Conservation (phyloP, 2,113 vertebrate species). For the Notothenia rossii region DNA sequence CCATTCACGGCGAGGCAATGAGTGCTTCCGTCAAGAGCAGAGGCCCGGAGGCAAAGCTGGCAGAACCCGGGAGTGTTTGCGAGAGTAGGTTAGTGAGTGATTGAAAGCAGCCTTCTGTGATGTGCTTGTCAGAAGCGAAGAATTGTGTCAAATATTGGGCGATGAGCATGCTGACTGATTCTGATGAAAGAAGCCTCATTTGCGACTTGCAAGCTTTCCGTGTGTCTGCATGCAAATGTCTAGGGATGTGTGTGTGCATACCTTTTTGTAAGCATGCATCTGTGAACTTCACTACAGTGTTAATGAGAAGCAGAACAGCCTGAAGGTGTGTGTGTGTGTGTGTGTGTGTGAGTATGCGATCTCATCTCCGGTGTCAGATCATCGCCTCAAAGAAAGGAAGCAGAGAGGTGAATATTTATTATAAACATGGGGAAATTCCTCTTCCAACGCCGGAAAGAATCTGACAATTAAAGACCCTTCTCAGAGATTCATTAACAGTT, state of each 20-base stretch:
- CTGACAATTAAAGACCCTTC: slow-evolving; percentile 37
- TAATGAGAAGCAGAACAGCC: slow-evolving; percentile 69
- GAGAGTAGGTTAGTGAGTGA: slow-evolving; percentile 58
- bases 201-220: slow-evolving; percentile 6
- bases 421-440: slow-evolving; percentile 71
- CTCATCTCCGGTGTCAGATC: slow-evolving; percentile 74
- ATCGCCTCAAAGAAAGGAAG: slow-evolving; percentile 61
- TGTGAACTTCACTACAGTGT: slow-evolving; percentile 55
- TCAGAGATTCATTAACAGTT: slow-evolving; percentile 42
- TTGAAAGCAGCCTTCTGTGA: slow-evolving; percentile 60
- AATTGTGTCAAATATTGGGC: slow-evolving; percentile 53
- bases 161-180: slow-evolving; percentile 37
- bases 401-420: slow-evolving; percentile 74
- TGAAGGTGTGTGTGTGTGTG: slow-evolving; percentile 41
- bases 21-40: slow-evolving; percentile 61
- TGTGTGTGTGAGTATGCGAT: slow-evolving; percentile 38
- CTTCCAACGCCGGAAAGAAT: slow-evolving; percentile 29
- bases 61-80: slow-evolving; percentile 41
- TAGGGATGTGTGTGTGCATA: background rate
- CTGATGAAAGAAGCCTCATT: slow-evolving; percentile 49
- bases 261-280: slow-evolving; percentile 44
- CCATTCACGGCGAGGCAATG: slow-evolving; percentile 52
- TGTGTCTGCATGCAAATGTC: slow-evolving; percentile 22
- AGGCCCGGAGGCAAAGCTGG: slow-evolving; percentile 43
- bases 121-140: slow-evolving; percentile 50